A percentile compares a stretch with the other conserved stretches of the same genome.
phyloP scores from a whole-genome alignment of 2,113 vertebrate species.

The Nematolebias whitei region DNA sequence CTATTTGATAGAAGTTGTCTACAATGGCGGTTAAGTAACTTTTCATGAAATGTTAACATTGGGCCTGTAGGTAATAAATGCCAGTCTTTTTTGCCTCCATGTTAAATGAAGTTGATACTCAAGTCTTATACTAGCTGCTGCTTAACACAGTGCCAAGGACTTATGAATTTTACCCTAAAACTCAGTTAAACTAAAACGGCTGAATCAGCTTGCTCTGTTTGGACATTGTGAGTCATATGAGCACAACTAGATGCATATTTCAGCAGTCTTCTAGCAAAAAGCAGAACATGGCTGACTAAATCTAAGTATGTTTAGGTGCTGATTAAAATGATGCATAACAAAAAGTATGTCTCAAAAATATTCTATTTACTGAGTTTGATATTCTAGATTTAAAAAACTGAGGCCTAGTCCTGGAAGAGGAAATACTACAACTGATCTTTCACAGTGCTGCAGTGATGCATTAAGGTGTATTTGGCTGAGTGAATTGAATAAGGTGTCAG shows the following conservation, averaged over 20 bases:
- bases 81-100: conserved; percentile 21
- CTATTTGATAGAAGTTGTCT: not conserved
- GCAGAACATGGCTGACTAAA: not conserved
- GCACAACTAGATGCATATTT: conserved; percentile 7
- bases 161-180: conserved; percentile 40
- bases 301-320: not conserved
- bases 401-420: no score
- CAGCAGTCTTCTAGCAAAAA: conserved; percentile 5
- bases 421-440: no score
- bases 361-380: no score
- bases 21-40: not conserved
- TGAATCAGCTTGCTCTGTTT: conserved; percentile 46
- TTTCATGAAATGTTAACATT: not conserved
- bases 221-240: conserved; percentile 23
- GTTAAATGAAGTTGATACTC: conserved; percentile 33
- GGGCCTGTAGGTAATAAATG: conserved; percentile 13
- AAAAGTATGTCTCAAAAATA: not conserved
- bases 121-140: conserved; percentile 39
- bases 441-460: no score
- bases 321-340: not conserved
- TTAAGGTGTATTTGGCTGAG: no score
- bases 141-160: conserved; percentile 50
- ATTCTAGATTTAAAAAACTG: no score
- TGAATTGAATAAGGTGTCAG: no score
- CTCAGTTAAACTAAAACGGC: conserved; percentile 41